These are phyloP conservation scores for Maconellicoccus hirsutus DNA, from an alignment of 1,140 invertebrate species.

Conservation along the genomic window DNA sequence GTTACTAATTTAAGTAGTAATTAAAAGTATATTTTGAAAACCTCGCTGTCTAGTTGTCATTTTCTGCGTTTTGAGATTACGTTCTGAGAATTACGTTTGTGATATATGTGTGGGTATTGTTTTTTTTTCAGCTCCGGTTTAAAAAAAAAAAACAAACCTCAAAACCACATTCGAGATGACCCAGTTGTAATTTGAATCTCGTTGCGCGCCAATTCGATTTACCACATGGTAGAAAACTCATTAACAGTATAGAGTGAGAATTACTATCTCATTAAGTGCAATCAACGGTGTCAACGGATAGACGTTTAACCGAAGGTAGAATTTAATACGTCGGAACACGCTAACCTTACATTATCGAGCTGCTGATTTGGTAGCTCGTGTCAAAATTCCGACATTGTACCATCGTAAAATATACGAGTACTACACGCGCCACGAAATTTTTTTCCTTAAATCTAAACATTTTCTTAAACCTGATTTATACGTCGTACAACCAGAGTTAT, in stretches of 20 bases:
- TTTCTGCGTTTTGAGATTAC: background rate
- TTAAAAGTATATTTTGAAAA: constrained; percentile 13
- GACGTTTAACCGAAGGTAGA: background rate
- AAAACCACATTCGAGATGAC: too few species aligned
- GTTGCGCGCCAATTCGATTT: too few species aligned
- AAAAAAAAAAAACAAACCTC: too few species aligned
- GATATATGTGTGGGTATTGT: background rate
- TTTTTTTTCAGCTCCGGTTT: too few species aligned
- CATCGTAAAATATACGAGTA: too few species aligned
- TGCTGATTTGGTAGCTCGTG: background rate
- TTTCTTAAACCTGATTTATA: too few species aligned
- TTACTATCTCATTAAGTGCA: background rate
- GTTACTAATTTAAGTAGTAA: constrained; percentile 21
- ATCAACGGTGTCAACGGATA: background rate
- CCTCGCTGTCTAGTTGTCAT: constrained; percentile 13
- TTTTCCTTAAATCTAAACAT: too few species aligned
- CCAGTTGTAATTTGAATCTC: too few species aligned
- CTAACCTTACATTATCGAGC: background rate
- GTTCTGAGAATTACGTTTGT: background rate
- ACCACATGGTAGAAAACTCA: too few species aligned
- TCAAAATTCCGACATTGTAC: too few species aligned
- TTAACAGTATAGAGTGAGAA: background rate
- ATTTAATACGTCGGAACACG: background rate
- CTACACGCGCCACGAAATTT: too few species aligned
- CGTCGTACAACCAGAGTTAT: background rate